phyloP scores from a whole-genome alignment of 2,113 vertebrate species.

The Acrocephalus kingi region DNA sequence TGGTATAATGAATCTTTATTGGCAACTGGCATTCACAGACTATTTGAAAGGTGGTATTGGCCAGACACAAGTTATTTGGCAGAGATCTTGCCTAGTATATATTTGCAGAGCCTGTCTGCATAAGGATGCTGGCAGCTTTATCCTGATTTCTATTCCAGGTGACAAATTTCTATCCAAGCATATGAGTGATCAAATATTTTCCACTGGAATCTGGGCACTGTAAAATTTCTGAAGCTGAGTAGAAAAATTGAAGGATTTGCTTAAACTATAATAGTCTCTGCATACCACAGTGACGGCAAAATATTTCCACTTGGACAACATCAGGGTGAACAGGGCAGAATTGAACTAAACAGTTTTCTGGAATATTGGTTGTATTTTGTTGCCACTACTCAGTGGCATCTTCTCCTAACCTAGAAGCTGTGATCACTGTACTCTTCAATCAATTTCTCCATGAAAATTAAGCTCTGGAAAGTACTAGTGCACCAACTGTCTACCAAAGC shows the following conservation, averaged over 20 bases:
- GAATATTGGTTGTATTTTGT: background rate
- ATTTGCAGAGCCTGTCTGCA: slow-evolving; percentile 78
- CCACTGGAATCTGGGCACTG: slow-evolving; percentile 80
- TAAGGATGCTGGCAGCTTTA: slow-evolving; percentile 77
- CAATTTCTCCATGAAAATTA: slow-evolving; percentile 12
- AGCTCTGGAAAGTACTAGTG: background rate
- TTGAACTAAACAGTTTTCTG: slow-evolving; percentile 33
- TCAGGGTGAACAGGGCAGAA: background rate
- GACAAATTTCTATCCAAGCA: slow-evolving; percentile 78
- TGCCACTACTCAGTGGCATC: slow-evolving; percentile 9
- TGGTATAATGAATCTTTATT: slow-evolving; percentile 73
- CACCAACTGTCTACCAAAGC: background rate
- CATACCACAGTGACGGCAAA: slow-evolving; percentile 68
- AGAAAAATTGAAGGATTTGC: slow-evolving; percentile 74
- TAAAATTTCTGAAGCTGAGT: slow-evolving; percentile 77
- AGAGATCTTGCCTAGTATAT: slow-evolving; percentile 69
- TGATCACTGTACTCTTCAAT: background rate
- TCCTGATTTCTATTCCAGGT: slow-evolving; percentile 82
- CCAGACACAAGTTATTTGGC: slow-evolving; percentile 79
- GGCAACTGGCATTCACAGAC: slow-evolving; percentile 69
- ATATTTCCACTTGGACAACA: slow-evolving; percentile 74
- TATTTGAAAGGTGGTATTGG: slow-evolving; percentile 72
- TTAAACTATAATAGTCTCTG: slow-evolving; percentile 68
- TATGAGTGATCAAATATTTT: slow-evolving; percentile 81
- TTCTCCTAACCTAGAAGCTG: background rate